A percentile compares a stretch with the other conserved stretches of the same genome.
Conservation (phyloP, 2,113 vertebrate genomes). For the Myotis davidii region DNA sequence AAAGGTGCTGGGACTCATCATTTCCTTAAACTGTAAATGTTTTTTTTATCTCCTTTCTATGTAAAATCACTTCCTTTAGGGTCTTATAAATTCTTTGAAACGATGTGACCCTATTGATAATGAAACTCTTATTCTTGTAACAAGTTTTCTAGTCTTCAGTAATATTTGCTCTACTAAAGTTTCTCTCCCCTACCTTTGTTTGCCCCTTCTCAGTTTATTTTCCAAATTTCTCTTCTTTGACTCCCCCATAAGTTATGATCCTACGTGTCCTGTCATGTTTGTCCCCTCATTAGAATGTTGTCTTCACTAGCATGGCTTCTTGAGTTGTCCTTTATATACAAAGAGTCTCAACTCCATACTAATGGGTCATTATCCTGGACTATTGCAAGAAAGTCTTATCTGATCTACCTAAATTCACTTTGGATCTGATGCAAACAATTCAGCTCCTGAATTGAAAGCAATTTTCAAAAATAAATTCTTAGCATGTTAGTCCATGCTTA, state of each 20-base stretch:
- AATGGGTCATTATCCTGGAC: not conserved
- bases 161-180: not conserved
- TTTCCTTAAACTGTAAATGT: not conserved
- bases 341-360: not conserved
- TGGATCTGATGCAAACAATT: not conserved
- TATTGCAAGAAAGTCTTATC: not conserved
- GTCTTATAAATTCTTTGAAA: not conserved
- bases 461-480: slow-evolving; percentile 19
- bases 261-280: not conserved
- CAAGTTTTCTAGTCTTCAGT: not conserved
- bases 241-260: not conserved
- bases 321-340: not conserved
- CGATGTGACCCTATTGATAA: not conserved
- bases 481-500: not conserved
- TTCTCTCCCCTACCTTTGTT: not conserved
- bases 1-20: not conserved
- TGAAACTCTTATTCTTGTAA: not conserved
- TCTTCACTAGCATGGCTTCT: not conserved
- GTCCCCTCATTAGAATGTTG: not conserved
- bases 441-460: not conserved
- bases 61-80: not conserved
- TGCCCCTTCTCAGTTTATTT: not conserved
- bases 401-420: not conserved
- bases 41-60: not conserved
- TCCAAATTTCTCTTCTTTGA: not conserved